These are phyloP conservation scores for Cheumatopsyche charites DNA, from an alignment of 1,140 invertebrate species.

Conservation along the genomic window DNA sequence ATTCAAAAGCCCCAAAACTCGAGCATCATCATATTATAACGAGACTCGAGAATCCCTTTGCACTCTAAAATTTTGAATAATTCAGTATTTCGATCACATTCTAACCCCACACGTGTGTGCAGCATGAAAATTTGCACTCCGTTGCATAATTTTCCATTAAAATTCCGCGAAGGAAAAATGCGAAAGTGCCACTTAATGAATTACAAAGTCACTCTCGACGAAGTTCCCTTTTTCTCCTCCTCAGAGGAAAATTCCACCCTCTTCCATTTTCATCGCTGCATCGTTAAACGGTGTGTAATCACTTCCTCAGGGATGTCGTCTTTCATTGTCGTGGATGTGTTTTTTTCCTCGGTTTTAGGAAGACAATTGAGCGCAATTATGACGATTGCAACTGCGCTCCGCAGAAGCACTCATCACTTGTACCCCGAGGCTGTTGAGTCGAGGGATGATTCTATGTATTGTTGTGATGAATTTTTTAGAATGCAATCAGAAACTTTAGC, in stretches of 20 bases:
- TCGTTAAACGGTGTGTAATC: slow-evolving; percentile 21
- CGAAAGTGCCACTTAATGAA: background rate
- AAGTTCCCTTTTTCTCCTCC: background rate
- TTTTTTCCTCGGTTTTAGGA: slow-evolving; percentile 19
- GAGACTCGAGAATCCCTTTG: too few species aligned
- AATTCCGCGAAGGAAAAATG: background rate
- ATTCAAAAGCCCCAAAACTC: too few species aligned
- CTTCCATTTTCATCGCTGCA: background rate
- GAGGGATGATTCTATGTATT: too few species aligned
- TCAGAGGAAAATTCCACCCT: background rate
- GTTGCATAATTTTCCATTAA: too few species aligned
- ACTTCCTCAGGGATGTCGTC: slow-evolving; percentile 17
- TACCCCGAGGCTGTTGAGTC: too few species aligned
- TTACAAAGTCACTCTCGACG: background rate
- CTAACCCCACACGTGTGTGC: too few species aligned
- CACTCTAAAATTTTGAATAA: too few species aligned
- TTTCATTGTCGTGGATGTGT: background rate
- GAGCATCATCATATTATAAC: too few species aligned
- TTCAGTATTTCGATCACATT: too few species aligned
- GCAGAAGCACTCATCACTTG: too few species aligned
- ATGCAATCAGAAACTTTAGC: background rate
- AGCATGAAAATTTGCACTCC: too few species aligned
- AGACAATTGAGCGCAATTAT: slow-evolving; percentile 29
- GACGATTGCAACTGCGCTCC: slow-evolving; percentile 8
- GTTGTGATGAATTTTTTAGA: background rate